Conservation (phyloP, 2,113 vertebrate genomes). For the Percopsis transmontana region DNA sequence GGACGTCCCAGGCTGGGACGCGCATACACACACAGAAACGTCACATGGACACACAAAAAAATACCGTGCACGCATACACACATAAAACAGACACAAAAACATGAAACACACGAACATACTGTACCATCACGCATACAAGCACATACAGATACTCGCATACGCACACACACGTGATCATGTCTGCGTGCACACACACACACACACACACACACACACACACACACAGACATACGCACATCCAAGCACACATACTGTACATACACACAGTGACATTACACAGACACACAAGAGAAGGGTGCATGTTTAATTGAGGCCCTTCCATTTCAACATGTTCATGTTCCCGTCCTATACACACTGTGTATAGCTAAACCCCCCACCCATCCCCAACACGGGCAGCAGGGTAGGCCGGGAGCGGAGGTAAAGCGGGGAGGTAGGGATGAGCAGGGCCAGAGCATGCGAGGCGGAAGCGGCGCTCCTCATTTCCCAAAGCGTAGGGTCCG, state of each 20-base stretch:
- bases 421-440: slow-evolving; percentile 32
- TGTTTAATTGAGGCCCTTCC: slow-evolving; percentile 76
- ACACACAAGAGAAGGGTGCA: slow-evolving; percentile 42
- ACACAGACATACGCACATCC: background rate
- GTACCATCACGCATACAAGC: background rate
- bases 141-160: background rate
- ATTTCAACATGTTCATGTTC: slow-evolving; percentile 69
- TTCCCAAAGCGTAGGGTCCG: slow-evolving; percentile 48
- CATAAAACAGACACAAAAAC: background rate
- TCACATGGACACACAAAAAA: background rate
- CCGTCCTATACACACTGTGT: slow-evolving; percentile 39
- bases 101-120: slow-evolving; percentile 6
- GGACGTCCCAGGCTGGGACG: slow-evolving; percentile 58
- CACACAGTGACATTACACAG: background rate
- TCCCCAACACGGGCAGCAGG: background rate
- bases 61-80: slow-evolving; percentile 4
- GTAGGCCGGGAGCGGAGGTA: slow-evolving; percentile 37
- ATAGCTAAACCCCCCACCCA: background rate
- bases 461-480: slow-evolving; percentile 50
- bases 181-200: background rate
- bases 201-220: slow-evolving; percentile 33
- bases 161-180: background rate
- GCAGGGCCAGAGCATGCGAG: slow-evolving; percentile 21
- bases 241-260: too few species aligned
- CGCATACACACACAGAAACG: slow-evolving; percentile 12